Evolutionary conservation across 2,888 invertebrate genomes (phyloP).

Genomic region (Syritta pipiens): DNA sequence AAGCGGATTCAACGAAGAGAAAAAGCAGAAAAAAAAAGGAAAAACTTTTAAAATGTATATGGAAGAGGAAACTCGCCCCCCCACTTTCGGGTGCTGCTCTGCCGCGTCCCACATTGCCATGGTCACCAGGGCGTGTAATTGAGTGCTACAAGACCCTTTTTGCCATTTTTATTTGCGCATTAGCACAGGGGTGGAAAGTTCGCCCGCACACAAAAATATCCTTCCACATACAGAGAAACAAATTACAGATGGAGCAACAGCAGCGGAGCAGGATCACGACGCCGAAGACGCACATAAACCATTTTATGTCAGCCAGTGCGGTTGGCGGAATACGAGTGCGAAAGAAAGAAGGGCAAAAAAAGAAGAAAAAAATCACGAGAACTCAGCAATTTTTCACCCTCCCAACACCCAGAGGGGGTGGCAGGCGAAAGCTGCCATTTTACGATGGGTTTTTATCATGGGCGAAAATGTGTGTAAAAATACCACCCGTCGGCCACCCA

Average conservation of each 20-base stretch:
- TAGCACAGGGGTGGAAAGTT: conserved; percentile 77
- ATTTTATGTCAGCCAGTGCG: conserved; percentile 65
- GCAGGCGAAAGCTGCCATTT: conserved; percentile 65
- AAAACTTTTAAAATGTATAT: conserved; percentile 55
- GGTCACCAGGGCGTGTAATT: conserved; percentile 80
- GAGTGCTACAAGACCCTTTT: conserved; percentile 80
- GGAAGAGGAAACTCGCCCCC: conserved; percentile 49
- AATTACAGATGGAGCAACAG: conserved; percentile 60
- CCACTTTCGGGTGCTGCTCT: conserved; percentile 33
- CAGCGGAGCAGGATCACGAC: conserved; percentile 42
- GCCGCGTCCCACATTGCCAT: conserved; percentile 61
- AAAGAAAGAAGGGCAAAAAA: conserved; percentile 20
- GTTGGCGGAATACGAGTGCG: conserved; percentile 39
- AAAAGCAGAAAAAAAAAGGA: conserved; percentile 58
- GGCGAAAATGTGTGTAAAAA: conserved; percentile 69
- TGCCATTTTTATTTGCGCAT: conserved; percentile 80
- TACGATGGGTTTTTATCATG: conserved; percentile 66
- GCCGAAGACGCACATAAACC: conserved; percentile 67
- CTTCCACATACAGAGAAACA: conserved; percentile 58
- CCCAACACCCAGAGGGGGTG: conserved; percentile 55
- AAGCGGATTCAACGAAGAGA: conserved; percentile 44
- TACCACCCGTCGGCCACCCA: conserved; percentile 18
- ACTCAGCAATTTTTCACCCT: conserved; percentile 67
- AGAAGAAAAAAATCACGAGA: conserved; percentile 49
- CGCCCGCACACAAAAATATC: conserved; percentile 52